Evolutionary conservation across 2,797 vertebrate species (phyloP).

Genomic region (Ficedula albicollis): DNA sequence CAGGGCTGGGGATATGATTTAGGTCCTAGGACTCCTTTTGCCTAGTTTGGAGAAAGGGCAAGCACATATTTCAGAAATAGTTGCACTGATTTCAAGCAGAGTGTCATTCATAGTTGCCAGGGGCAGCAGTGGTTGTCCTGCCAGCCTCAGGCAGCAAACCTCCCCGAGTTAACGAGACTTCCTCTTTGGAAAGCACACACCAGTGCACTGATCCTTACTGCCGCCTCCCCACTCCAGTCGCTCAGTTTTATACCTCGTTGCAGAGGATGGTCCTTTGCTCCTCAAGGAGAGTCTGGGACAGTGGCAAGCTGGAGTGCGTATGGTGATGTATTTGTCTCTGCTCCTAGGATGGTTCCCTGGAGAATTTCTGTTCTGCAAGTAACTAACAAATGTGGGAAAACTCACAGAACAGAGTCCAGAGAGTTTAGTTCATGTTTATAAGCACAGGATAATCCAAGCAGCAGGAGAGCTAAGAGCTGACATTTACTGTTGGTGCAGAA

Average conservation of each 20-base stretch:
- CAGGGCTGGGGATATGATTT: neutral
- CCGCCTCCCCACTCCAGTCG: neutral
- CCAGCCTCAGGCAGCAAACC: neutral
- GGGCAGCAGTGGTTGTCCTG: neutral
- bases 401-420: neutral
- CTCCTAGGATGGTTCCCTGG: neutral
- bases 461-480: neutral
- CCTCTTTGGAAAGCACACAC: neutral
- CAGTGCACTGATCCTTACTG: no score
- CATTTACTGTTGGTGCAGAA: neutral
- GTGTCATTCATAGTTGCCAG: neutral
- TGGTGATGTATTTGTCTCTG: neutral
- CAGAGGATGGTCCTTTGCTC: neutral
- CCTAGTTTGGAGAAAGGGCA: neutral
- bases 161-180: fast-evolving
- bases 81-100: neutral
- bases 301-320: neutral
- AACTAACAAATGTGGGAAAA: neutral
- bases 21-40: neutral
- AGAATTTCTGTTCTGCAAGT: neutral
- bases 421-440: neutral
- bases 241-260: neutral
- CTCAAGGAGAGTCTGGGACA: neutral
- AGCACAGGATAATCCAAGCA: neutral
- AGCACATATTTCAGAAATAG: neutral